These are phyloP conservation scores for Pachycephus smyrnensis DNA, from an alignment of 2,888 invertebrate genomes.

Conservation along the genomic window DNA sequence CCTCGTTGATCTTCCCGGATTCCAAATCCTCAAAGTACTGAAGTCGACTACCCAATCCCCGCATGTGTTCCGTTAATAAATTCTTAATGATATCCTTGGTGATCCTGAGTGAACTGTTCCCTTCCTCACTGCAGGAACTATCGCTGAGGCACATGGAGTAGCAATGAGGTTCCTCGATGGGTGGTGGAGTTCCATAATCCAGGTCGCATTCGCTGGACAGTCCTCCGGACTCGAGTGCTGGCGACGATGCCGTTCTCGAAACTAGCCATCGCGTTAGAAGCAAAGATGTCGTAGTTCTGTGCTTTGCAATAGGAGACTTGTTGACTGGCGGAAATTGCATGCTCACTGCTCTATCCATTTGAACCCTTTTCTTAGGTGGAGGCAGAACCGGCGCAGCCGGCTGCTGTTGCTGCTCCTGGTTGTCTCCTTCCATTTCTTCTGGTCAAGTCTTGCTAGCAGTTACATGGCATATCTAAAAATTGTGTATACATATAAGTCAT, in stretches of 20 bases:
- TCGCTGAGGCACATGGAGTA: constrained; percentile 84
- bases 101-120: constrained; percentile 61
- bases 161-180: constrained; percentile 73
- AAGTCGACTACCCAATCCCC: constrained; percentile 75
- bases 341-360: constrained; percentile 53
- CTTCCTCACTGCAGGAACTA: constrained; percentile 74
- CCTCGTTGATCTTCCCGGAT: constrained; percentile 73
- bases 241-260: constrained; percentile 29
- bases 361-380: constrained; percentile 44
- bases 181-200: constrained; percentile 84
- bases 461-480: not conserved
- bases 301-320: constrained; percentile 35
- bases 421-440: not conserved
- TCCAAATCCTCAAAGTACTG: constrained; percentile 81
- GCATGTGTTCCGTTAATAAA: constrained; percentile 81
- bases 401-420: constrained; percentile 15
- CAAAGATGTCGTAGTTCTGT: constrained; percentile 46
- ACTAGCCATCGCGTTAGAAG: constrained; percentile 47
- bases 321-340: constrained; percentile 47
- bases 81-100: constrained; percentile 76
- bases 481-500: not conserved
- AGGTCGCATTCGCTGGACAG: constrained; percentile 69
- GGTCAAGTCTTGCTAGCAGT: not conserved
- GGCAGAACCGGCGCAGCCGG: constrained; percentile 32
- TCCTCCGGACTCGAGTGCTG: constrained; percentile 32